Evolutionary conservation across 2,113 vertebrate species (phyloP).

Genomic region (Protobothrops flavoviridis): DNA sequence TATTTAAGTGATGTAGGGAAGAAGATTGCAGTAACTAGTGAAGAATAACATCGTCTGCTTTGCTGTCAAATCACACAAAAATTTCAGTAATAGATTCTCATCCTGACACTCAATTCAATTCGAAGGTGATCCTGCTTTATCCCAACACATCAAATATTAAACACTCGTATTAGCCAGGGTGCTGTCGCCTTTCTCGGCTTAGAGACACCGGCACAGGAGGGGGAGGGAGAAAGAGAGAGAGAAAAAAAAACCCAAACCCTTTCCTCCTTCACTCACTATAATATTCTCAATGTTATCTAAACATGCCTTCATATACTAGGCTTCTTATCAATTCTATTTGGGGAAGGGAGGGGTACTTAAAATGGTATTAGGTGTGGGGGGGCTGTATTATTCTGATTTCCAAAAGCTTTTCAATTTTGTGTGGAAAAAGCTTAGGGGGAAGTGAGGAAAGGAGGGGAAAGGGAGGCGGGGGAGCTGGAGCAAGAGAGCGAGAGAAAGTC

Average conservation of each 20-base stretch:
- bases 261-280: slow-evolving; percentile 77
- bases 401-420: slow-evolving; percentile 84
- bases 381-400: slow-evolving; percentile 75
- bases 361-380: slow-evolving; percentile 73
- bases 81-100: slow-evolving; percentile 99
- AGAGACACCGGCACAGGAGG: slow-evolving; percentile 67
- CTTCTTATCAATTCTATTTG: slow-evolving; percentile 79
- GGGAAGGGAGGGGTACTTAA: slow-evolving; percentile 73
- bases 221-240: slow-evolving; percentile 36
- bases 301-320: slow-evolving; percentile 79
- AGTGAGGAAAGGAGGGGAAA: slow-evolving; percentile 58
- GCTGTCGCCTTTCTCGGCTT: slow-evolving; percentile 94
- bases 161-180: slow-evolving; percentile 99
- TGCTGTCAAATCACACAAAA: slow-evolving; percentile 93
- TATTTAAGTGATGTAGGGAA: slow-evolving; percentile 91
- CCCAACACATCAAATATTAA: slow-evolving; percentile 99
- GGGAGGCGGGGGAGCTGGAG: slow-evolving; percentile 64
- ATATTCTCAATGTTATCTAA: slow-evolving; percentile 97
- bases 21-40: slow-evolving; percentile 89
- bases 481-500: slow-evolving; percentile 70
- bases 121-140: slow-evolving; percentile 99
- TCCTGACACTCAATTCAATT: slow-evolving; percentile 99
- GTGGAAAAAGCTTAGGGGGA: slow-evolving; percentile 80
- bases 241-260: slow-evolving; percentile 45
- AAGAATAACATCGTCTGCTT: slow-evolving; percentile 92